phyloP scores from a whole-genome alignment of 2,113 vertebrate genomes.

The Centropristis striata region DNA sequence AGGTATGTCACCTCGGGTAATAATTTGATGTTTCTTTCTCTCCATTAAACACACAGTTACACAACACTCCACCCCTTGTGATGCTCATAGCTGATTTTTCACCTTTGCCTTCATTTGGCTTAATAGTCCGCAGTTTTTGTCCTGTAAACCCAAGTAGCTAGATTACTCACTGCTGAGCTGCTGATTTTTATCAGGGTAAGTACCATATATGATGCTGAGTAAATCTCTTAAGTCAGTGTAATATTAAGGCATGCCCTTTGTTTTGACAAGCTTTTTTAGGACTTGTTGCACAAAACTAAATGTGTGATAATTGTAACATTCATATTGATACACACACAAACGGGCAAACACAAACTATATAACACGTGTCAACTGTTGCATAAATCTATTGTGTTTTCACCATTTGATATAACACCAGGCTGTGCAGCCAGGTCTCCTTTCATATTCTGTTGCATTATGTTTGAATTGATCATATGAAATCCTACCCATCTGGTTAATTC shows the following conservation, averaged over 20 bases:
- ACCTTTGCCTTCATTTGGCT: conserved; percentile 90
- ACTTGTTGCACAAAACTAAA: conserved; percentile 80
- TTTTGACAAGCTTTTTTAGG: conserved; percentile 61
- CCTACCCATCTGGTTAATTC: conserved; percentile 90
- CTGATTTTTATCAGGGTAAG: conserved; percentile 80
- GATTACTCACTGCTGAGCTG: conserved; percentile 69
- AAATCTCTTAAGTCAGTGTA: conserved; percentile 56
- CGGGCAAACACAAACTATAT: background rate
- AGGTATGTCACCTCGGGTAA: conserved; percentile 99
- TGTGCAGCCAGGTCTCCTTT: conserved; percentile 80
- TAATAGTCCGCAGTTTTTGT: conserved; percentile 79
- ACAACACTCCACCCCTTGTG: conserved; percentile 68
- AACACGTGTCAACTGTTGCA: background rate
- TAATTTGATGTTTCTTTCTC: conserved; percentile 86
- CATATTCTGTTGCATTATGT: conserved; percentile 76
- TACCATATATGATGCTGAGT: conserved; percentile 67
- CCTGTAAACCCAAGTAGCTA: conserved; percentile 71
- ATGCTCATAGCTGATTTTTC: conserved; percentile 87
- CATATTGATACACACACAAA: background rate
- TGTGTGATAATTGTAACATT: conserved; percentile 40
- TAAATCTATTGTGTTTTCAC: background rate
- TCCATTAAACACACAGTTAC: conserved; percentile 44
- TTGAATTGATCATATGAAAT: conserved; percentile 75
- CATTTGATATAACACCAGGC: conserved; percentile 46
- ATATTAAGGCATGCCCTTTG: conserved; percentile 73